phyloP scores from a whole-genome alignment of 2,797 vertebrate genomes.

The Sebastiscus albofasciatus region DNA sequence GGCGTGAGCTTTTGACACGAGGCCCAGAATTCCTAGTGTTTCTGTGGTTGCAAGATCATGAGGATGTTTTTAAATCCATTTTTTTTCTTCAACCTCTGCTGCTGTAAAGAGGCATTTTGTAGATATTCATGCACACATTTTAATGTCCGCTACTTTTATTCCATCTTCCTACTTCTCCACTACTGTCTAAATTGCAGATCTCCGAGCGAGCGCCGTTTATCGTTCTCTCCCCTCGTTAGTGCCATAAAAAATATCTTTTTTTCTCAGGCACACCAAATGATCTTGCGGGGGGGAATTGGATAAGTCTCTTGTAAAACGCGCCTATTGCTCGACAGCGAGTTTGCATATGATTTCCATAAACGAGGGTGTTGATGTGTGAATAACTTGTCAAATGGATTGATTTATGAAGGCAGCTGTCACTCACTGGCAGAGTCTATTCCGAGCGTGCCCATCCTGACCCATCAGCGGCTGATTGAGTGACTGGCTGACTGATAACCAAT shows the following conservation, averaged over 20 bases:
- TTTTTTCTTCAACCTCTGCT: neutral
- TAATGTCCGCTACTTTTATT: neutral
- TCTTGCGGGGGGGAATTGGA: slow-evolving; percentile 15
- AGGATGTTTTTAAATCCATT: neutral
- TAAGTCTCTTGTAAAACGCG: slow-evolving; percentile 27
- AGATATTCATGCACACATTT: neutral
- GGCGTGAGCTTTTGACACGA: slow-evolving; percentile 41
- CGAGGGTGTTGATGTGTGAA: slow-evolving; percentile 68
- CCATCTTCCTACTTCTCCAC: neutral
- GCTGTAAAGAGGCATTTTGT: neutral
- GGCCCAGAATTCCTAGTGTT: slow-evolving; percentile 32
- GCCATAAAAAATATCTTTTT: slow-evolving; percentile 4
- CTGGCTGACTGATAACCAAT: slow-evolving; percentile 33
- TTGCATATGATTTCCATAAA: slow-evolving; percentile 72
- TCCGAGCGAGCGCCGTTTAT: neutral
- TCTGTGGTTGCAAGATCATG: slow-evolving; percentile 16
- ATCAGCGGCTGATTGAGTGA: slow-evolving; percentile 29
- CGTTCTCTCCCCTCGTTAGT: neutral
- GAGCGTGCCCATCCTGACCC: slow-evolving; percentile 37
- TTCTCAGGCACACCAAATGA: slow-evolving; percentile 9
- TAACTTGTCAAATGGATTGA: slow-evolving; percentile 67
- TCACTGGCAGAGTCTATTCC: slow-evolving; percentile 54
- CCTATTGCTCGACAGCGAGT: slow-evolving; percentile 39
- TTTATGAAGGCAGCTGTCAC: slow-evolving; percentile 59
- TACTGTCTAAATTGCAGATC: neutral